Evolutionary conservation across 2,113 vertebrate genomes (phyloP).

Genomic region (Archocentrus centrarchus): DNA sequence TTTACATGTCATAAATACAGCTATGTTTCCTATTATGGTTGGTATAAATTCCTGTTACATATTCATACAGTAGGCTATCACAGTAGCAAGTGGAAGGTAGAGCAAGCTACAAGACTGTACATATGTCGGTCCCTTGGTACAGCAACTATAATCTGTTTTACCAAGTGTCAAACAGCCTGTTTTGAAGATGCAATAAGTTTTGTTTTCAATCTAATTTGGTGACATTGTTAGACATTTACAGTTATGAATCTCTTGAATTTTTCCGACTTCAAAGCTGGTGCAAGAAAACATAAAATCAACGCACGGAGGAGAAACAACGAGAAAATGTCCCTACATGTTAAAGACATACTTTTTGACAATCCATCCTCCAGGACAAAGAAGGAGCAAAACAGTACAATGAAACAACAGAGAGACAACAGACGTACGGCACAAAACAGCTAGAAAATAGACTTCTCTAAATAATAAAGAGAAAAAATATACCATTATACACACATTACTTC

Average conservation of each 20-base stretch:
- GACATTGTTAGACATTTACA: constrained; percentile 41
- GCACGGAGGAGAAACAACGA: constrained; percentile 22
- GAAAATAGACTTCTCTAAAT: constrained; percentile 32
- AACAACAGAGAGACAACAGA: constrained; percentile 22
- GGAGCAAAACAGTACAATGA: constrained; percentile 17
- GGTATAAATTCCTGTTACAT: constrained; percentile 60
- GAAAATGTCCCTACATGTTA: background rate
- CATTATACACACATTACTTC: constrained; percentile 39
- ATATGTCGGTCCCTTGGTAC: constrained; percentile 51
- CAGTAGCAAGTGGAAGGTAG: constrained; percentile 63
- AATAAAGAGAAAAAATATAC: constrained; percentile 37
- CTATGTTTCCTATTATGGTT: constrained; percentile 57
- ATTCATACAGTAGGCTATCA: constrained; percentile 58
- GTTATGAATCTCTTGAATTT: constrained; percentile 42
- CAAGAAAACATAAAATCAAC: constrained; percentile 38
- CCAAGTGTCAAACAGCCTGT: constrained; percentile 45
- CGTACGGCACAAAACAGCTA: constrained; percentile 36
- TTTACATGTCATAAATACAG: constrained; percentile 65
- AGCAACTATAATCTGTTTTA: constrained; percentile 47
- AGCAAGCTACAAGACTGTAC: constrained; percentile 71
- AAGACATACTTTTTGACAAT: constrained; percentile 17
- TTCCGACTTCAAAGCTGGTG: constrained; percentile 63
- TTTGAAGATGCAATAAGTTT: constrained; percentile 23
- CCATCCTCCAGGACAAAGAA: constrained; percentile 29
- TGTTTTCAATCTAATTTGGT: constrained; percentile 30